Percentiles rank a stretch among this genome's conserved stretches.
These are phyloP conservation scores for Geophilus truncorum DNA, from an alignment of 2,888 invertebrate genomes.

Conservation along the genomic window DNA sequence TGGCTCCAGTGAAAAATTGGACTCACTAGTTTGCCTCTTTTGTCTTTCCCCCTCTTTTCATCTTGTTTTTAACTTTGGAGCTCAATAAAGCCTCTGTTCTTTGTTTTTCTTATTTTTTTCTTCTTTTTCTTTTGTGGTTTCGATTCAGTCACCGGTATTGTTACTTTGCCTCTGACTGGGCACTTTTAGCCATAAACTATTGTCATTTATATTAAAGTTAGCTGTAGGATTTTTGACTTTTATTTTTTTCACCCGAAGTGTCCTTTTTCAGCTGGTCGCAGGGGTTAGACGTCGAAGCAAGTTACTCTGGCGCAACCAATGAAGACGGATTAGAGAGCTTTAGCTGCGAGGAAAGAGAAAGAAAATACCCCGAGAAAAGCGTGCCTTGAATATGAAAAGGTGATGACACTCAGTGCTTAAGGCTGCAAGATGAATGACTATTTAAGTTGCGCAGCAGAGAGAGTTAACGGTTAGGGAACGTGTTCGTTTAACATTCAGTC, in stretches of 20 bases:
- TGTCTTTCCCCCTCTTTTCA: not conserved
- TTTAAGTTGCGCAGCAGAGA: not conserved
- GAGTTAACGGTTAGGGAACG: not conserved
- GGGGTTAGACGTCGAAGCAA: not conserved
- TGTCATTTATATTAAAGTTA: not conserved
- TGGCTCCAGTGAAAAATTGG: not conserved
- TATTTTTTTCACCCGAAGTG: not conserved
- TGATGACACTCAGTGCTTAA: conserved; percentile 14
- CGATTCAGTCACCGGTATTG: not conserved
- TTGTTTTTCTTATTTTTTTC: not conserved
- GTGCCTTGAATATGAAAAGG: conserved; percentile 18
- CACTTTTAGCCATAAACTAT: not conserved
- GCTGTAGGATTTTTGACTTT: no score
- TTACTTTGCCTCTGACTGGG: not conserved
- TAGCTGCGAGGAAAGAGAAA: not conserved
- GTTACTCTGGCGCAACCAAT: conserved; percentile 12
- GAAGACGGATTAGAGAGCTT: conserved; percentile 22
- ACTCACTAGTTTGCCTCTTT: not conserved
- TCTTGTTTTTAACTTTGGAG: not conserved
- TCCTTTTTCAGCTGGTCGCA: not conserved
- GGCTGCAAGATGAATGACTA: conserved; percentile 17
- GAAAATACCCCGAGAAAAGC: conserved; percentile 19
- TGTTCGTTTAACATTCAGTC: not conserved
- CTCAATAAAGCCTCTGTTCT: not conserved
- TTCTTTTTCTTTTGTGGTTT: not conserved